Base-by-base conservation (phyloP, 2,888 invertebrate species). In the Acanthacorydalis orientalis region DNA sequence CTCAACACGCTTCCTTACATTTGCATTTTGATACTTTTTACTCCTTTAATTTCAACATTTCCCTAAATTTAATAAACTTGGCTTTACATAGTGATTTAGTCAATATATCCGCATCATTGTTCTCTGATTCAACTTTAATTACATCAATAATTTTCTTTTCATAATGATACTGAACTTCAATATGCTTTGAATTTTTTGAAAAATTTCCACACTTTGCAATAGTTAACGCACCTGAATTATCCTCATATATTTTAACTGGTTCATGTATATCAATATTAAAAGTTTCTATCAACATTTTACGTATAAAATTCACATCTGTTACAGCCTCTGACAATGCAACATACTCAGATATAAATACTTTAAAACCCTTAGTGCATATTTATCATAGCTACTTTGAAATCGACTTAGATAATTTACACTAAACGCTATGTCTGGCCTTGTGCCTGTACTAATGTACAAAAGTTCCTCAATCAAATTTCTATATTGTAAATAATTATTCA, bases 391-490 rank as follows among this genome's bases (percentile, higher is more conserved):
- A 50, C 51, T 59, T 55, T 62, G 61, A 50, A 53, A 61, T 50
- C 60, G 44, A 53, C 61, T 60, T 32, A 61, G 50, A 45, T 60
- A 61, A 51, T 61, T 61, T 7, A 60, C 59, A 50, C 57, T 56
- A 45, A 49, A 61, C 15, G 54, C 33, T 32, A n/a, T n/a, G 59
- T 51, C n/a, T n/a, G n/a, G n/a, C n/a, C n/a, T n/a, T n/a, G n/a
- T n/a, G n/a, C n/a, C n/a, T n/a, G n/a, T n/a, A 51, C 14, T n/a
- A n/a, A n/a, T n/a, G n/a, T n/a, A n/a, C n/a, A n/a, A n/a, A n/a
- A n/a, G n/a, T n/a, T n/a, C n/a, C n/a, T n/a, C n/a, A n/a, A n/a
- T n/a, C n/a, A 53, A 32, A 49, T 54, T 56, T 53, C 50, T 53
- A 44, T 57, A 59, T 44, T 55, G 55, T 7, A 57, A 48, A 46